A percentile compares a stretch with the other conserved stretches of the same genome.
Conservation (phyloP, 37 sponge, comb jelly and placozoan species). For the Bolinopsis microptera region DNA sequence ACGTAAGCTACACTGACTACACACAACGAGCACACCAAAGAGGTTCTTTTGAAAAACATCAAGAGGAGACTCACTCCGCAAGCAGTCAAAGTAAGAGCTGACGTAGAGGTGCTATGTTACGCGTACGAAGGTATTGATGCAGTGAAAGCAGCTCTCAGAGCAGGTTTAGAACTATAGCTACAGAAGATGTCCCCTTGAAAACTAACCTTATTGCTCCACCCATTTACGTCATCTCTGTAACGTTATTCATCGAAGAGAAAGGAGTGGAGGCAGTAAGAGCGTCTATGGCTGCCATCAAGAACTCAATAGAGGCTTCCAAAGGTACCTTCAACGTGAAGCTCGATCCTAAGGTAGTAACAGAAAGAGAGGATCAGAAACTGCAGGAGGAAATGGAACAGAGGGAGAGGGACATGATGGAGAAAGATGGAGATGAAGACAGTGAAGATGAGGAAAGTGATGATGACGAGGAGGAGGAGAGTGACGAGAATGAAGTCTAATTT, state of each 20-base stretch:
- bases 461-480: slow-evolving; percentile 72
- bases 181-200: slow-evolving; percentile 83
- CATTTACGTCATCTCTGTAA: slow-evolving; percentile 91
- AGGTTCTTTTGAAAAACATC: slow-evolving; percentile 80
- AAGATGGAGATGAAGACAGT: slow-evolving; percentile 73
- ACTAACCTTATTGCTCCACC: slow-evolving; percentile 98
- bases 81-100: slow-evolving; percentile 95
- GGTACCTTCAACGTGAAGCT: slow-evolving; percentile 82
- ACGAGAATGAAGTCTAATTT: neutral
- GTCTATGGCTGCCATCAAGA: slow-evolving; percentile 83
- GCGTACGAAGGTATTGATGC: slow-evolving; percentile 98
- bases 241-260: slow-evolving; percentile 84
- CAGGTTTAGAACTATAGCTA: slow-evolving; percentile 79
- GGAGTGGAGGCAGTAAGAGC: slow-evolving; percentile 85
- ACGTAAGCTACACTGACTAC: no score
- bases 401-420: slow-evolving; percentile 79
- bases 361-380: slow-evolving; percentile 87
- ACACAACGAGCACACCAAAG: slow-evolving; percentile 72
- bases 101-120: slow-evolving; percentile 92
- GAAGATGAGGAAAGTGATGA: slow-evolving; percentile 64
- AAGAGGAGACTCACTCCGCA: slow-evolving; percentile 89
- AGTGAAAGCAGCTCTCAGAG: slow-evolving; percentile 83
- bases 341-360: slow-evolving; percentile 97
- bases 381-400: slow-evolving; percentile 85
- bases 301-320: slow-evolving; percentile 86